Conservation (phyloP, 2,113 vertebrate species). For the Leucosticte australis region DNA sequence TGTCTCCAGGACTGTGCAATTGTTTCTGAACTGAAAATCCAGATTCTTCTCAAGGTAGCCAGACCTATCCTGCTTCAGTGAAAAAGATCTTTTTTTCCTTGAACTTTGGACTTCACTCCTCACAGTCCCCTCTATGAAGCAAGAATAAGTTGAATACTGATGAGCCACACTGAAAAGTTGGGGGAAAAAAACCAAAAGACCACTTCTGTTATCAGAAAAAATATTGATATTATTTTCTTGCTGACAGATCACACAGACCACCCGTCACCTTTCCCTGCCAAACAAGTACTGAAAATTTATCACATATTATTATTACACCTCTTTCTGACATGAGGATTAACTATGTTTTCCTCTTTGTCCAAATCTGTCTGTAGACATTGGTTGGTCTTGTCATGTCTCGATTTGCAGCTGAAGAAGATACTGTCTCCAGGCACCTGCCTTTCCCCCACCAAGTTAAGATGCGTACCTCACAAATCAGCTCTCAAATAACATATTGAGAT, state of each 20-base stretch:
- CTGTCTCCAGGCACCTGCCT: not conserved
- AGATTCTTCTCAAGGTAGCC: not conserved
- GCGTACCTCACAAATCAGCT: not conserved
- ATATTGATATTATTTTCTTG: not conserved
- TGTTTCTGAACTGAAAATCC: conserved; percentile 1
- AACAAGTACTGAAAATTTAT: not conserved
- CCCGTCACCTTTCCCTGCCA: accelerated
- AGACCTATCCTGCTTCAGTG: not conserved
- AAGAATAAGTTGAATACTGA: not conserved
- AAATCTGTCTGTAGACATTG: not conserved
- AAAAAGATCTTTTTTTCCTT: not conserved
- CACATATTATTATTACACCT: not conserved
- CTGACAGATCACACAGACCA: not conserved
- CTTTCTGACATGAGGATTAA: not conserved
- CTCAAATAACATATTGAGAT: not conserved
- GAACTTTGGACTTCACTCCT: not conserved
- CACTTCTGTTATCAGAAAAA: not conserved
- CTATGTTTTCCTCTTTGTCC: not conserved
- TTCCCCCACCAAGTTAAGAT: not conserved
- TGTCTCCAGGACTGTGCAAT: not conserved
- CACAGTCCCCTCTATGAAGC: not conserved
- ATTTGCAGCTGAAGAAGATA: not conserved
- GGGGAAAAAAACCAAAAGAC: accelerated
- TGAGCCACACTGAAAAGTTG: not conserved
- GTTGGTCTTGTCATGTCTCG: not conserved